These are phyloP conservation scores for Merodon equestris DNA, from an alignment of 2,888 invertebrate genomes.

Conservation along the genomic window DNA sequence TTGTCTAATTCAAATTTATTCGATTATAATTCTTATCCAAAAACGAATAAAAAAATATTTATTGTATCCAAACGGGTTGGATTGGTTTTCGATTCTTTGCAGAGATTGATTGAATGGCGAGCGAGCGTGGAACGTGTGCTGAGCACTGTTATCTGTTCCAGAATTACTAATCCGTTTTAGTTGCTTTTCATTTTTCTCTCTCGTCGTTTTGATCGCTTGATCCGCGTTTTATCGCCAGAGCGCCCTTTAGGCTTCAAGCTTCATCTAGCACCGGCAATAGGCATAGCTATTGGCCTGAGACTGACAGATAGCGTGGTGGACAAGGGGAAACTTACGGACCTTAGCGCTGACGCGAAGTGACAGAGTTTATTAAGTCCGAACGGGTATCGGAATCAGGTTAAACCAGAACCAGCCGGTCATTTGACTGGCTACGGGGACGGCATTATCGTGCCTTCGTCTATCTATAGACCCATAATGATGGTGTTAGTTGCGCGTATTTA, in stretches of 20 bases:
- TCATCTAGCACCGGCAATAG: conserved; percentile 26
- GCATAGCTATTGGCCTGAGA: too few relatives aligned
- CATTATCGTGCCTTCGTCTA: too few relatives aligned
- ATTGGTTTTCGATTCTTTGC: neutral
- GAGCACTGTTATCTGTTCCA: conserved; percentile 42
- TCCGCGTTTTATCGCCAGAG: too few relatives aligned
- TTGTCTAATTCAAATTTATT: conserved; percentile 64
- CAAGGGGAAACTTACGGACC: too few relatives aligned
- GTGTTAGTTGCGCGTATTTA: conserved; percentile 37
- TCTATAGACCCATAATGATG: conserved; percentile 3
- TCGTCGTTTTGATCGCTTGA: too few relatives aligned
- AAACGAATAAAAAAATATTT: conserved; percentile 42
- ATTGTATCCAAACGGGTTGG: neutral
- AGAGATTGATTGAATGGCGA: conserved; percentile 47
- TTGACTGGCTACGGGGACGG: too few relatives aligned
- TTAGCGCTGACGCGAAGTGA: conserved; percentile 47
- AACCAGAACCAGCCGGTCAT: conserved; percentile 31
- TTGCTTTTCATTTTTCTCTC: too few relatives aligned
- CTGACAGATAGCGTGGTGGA: too few relatives aligned
- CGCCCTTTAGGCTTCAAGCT: conserved; percentile 15
- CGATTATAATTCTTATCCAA: conserved; percentile 48
- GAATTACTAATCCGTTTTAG: conserved; percentile 19
- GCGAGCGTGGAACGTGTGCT: neutral
- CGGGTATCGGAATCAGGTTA: conserved; percentile 49
- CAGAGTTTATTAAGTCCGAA: conserved; percentile 48